Conservation (phyloP, 2,797 vertebrate genomes). For the Picus viridis region DNA sequence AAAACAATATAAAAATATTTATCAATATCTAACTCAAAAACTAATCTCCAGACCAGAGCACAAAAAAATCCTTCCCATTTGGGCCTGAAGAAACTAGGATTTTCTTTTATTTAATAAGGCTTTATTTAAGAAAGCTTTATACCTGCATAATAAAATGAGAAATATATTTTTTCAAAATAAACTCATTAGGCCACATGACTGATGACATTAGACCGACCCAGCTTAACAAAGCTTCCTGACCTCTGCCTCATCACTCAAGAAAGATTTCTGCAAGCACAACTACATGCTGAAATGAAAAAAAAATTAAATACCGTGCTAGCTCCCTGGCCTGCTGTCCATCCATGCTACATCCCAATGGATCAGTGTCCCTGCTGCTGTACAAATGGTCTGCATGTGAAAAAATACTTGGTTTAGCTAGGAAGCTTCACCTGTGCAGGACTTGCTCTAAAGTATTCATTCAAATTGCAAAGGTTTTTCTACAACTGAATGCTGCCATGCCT, state of each 20-base stretch:
- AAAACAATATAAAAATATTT: not conserved
- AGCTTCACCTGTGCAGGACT: not conserved
- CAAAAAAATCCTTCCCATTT: not conserved
- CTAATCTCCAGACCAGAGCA: not conserved
- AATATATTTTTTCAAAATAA: not conserved
- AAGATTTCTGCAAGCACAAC: not conserved
- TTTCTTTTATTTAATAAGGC: not conserved
- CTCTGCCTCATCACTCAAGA: not conserved
- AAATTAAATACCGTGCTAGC: not conserved
- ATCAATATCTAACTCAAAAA: not conserved
- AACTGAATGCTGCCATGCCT: not conserved
- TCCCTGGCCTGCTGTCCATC: not conserved
- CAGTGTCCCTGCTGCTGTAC: fast-evolving
- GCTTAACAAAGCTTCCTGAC: not conserved
- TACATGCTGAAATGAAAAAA: not conserved
- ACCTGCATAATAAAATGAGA: not conserved
- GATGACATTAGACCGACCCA: not conserved
- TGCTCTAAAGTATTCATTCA: not conserved
- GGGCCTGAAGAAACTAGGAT: not conserved
- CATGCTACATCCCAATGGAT: not conserved
- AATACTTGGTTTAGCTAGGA: not conserved
- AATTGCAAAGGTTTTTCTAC: not conserved
- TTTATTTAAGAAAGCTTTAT: not conserved
- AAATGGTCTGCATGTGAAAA: not conserved
- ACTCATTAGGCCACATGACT: not conserved